phyloP scores from a whole-genome alignment of 2,113 vertebrate species.

The Alectura lathami region DNA sequence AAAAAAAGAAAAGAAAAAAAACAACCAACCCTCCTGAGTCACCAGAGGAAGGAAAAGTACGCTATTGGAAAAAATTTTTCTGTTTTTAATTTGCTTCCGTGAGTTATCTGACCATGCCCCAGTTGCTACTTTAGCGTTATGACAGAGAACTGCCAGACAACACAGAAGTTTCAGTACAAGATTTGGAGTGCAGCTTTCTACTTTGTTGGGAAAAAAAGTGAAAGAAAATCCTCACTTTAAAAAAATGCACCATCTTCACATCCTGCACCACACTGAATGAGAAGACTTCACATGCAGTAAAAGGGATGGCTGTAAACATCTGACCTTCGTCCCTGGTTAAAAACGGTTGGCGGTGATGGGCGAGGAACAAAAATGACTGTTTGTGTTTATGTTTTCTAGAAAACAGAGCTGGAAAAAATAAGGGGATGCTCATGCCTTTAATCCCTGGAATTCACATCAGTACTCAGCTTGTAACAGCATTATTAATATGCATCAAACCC shows the following conservation, averaged over 20 bases:
- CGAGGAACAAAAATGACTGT: background rate
- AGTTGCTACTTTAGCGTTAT: background rate
- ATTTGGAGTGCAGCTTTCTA: background rate
- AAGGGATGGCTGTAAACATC: background rate
- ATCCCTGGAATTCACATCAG: background rate
- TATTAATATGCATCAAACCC: background rate
- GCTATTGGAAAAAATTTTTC: background rate
- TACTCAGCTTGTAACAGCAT: background rate
- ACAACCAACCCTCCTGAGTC: background rate
- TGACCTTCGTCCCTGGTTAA: background rate
- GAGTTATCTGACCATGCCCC: background rate
- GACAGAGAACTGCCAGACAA: background rate
- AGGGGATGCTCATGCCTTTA: background rate
- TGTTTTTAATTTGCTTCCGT: background rate
- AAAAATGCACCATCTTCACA: background rate
- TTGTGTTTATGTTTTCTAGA: background rate
- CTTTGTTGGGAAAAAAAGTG: background rate
- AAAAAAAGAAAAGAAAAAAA: background rate
- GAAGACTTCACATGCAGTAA: background rate
- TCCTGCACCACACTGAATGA: background rate
- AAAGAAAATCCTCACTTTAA: fast-evolving
- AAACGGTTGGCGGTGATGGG: background rate
- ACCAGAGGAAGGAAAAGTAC: conserved; percentile 1
- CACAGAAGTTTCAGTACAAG: background rate
- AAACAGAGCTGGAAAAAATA: background rate